These are phyloP conservation scores for Spheniscus humboldti DNA, from an alignment of 2,797 vertebrate genomes.

Conservation along the genomic window DNA sequence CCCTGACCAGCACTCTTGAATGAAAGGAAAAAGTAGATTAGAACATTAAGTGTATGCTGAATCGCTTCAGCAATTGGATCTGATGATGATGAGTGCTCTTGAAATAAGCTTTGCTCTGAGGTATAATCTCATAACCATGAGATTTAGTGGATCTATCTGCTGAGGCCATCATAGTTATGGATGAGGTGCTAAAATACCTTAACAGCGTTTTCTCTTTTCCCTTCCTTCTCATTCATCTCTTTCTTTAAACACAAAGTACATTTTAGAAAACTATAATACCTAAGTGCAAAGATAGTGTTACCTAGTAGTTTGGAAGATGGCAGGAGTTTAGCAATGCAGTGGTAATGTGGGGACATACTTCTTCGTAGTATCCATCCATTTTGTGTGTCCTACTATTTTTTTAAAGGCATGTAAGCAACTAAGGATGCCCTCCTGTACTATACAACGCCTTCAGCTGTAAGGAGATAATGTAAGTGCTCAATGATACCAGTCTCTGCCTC, in stretches of 20 bases:
- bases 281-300: not conserved
- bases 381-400: not conserved
- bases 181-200: not conserved
- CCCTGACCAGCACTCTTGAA: not conserved
- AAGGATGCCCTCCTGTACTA: not conserved
- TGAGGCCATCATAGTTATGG: not conserved
- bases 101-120: slow-evolving; percentile 1
- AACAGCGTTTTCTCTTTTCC: not conserved
- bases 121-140: not conserved
- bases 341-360: not conserved
- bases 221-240: not conserved
- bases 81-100: not conserved
- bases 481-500: not conserved
- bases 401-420: not conserved
- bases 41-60: not conserved
- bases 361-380: not conserved
- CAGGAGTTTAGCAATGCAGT: not conserved
- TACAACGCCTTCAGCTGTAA: not conserved
- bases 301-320: not conserved
- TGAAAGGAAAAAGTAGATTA: not conserved
- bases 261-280: not conserved
- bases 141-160: not conserved
- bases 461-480: not conserved
- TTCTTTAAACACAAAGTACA: not conserved
- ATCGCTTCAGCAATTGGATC: not conserved